A percentile compares a stretch with the other conserved stretches of the same genome.
Evolutionary conservation across 2,797 vertebrate species (phyloP).

Genomic region (Cottoperca gobio): DNA sequence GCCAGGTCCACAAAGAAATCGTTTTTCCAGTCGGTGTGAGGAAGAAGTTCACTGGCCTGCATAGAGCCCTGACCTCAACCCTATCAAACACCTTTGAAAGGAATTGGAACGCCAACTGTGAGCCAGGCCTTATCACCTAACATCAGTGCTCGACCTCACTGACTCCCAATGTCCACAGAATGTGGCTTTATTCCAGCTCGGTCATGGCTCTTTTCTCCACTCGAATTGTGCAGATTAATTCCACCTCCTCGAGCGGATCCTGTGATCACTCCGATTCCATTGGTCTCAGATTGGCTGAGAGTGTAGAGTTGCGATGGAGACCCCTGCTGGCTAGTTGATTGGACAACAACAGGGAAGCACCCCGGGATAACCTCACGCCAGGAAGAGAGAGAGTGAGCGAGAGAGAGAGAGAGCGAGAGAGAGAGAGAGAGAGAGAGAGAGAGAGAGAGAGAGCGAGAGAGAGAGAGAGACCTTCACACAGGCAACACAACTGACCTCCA

Average conservation of each 20-base stretch:
- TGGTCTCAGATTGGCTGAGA: slow-evolving; percentile 24
- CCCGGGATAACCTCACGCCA: background rate
- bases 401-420: slow-evolving; percentile 1
- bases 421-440: background rate
- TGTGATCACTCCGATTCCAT: background rate
- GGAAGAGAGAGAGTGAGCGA: no score
- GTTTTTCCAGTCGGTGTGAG: no score
- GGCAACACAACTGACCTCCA: slow-evolving; percentile 20
- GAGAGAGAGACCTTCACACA: background rate
- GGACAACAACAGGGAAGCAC: slow-evolving; percentile 15
- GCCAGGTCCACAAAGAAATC: background rate
- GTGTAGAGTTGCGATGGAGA: slow-evolving; percentile 29
- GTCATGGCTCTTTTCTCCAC: background rate
- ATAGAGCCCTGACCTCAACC: no score
- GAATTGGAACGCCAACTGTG: background rate
- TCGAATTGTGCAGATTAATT: background rate
- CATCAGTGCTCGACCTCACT: background rate
- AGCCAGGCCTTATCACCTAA: background rate
- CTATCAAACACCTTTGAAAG: background rate
- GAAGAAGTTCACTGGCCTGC: no score
- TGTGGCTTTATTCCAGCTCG: background rate
- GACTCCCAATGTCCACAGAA: background rate
- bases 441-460: background rate
- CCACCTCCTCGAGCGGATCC: background rate
- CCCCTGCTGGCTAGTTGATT: slow-evolving; percentile 44